Evolutionary conservation across 2,113 vertebrate genomes (phyloP).

Genomic region (Pitta sordida): DNA sequence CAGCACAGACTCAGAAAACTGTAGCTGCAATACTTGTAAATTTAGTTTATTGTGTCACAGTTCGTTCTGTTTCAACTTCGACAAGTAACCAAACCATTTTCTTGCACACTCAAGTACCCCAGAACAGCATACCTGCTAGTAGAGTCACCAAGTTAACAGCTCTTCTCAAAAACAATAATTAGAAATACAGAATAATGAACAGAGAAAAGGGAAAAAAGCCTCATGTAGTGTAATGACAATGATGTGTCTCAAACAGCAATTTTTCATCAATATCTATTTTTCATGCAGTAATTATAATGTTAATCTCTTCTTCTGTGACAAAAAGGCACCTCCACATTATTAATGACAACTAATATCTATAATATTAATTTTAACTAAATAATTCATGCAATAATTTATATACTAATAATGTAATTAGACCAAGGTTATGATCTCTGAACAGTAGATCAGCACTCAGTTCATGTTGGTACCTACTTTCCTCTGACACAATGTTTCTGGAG

Average conservation of each 20-base stretch:
- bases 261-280: conserved; percentile 54
- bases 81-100: background rate
- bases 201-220: background rate
- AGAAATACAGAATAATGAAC: background rate
- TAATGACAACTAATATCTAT: conserved; percentile 28
- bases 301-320: conserved; percentile 30
- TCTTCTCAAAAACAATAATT: background rate
- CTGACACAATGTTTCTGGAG: conserved; percentile 30
- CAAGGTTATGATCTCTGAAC: conserved; percentile 53
- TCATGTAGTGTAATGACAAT: background rate
- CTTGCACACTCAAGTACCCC: background rate
- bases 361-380: conserved; percentile 55
- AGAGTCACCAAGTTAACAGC: background rate
- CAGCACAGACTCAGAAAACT: background rate
- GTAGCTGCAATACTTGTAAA: fast-evolving
- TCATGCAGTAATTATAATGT: conserved; percentile 42
- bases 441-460: conserved; percentile 1
- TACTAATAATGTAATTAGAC: conserved; percentile 60
- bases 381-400: conserved; percentile 46
- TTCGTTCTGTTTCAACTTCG: background rate
- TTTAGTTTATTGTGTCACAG: background rate
- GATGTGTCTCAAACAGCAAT: background rate
- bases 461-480: background rate
- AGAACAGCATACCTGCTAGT: background rate
- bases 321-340: conserved; percentile 30